These are phyloP conservation scores for Sarcophaga rosellei DNA, from an alignment of 2,888 invertebrate species.

Conservation along the genomic window DNA sequence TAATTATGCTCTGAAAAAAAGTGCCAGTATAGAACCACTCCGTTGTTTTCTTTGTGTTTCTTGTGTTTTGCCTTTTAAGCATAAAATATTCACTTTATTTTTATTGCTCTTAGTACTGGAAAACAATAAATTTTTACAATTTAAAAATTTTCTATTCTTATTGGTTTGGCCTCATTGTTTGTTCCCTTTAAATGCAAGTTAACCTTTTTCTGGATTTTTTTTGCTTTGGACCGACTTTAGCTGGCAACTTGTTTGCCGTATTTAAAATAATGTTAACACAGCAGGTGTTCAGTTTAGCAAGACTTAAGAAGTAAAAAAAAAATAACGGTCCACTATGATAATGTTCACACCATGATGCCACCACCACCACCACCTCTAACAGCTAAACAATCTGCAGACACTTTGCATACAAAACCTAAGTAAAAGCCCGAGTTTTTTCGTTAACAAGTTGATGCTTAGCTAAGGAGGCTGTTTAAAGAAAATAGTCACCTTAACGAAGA, in stretches of 20 bases:
- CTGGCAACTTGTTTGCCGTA: slow-evolving; percentile 56
- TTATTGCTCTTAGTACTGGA: slow-evolving; percentile 30
- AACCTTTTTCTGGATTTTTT: slow-evolving; percentile 29
- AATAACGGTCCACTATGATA: slow-evolving; percentile 54
- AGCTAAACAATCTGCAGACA: slow-evolving; percentile 4
- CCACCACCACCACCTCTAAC: slow-evolving; percentile 9
- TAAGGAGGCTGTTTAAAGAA: neutral
- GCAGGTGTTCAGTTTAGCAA: slow-evolving; percentile 56
- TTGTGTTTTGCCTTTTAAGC: neutral
- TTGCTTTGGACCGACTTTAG: neutral
- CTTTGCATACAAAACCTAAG: slow-evolving; percentile 31
- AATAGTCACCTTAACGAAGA: neutral
- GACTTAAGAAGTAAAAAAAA: slow-evolving; percentile 15
- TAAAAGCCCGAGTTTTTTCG: neutral
- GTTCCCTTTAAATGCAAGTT: slow-evolving; percentile 18
- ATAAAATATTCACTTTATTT: neutral
- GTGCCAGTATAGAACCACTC: no score
- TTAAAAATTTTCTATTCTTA: slow-evolving; percentile 16
- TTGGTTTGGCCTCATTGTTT: slow-evolving; percentile 14
- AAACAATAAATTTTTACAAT: slow-evolving; percentile 58
- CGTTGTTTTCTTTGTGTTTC: neutral
- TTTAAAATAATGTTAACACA: slow-evolving; percentile 64
- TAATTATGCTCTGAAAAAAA: no score
- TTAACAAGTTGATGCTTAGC: slow-evolving; percentile 19
- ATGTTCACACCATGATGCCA: slow-evolving; percentile 67